phyloP scores from a whole-genome alignment of 2,113 vertebrate species.

The Poeciliopsis turrubarensis region DNA sequence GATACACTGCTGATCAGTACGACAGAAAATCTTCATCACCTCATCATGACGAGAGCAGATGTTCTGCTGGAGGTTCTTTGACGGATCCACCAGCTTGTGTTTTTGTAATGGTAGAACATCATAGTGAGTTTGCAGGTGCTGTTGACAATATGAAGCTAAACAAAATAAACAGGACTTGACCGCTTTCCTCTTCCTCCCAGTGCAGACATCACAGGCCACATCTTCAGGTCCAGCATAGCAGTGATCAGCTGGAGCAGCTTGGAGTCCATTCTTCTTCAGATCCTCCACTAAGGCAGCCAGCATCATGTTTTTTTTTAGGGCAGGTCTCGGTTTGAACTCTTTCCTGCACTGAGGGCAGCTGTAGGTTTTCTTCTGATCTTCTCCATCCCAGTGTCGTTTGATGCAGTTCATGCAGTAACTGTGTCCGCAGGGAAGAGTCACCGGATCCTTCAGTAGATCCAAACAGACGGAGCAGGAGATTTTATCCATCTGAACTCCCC shows the following conservation, averaged over 20 bases:
- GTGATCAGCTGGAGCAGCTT: neutral
- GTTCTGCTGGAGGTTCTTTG: neutral
- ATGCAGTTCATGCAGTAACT: no score
- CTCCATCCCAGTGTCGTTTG: no score
- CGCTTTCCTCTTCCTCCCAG: no score
- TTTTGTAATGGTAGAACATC: neutral
- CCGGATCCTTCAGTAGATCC: no score
- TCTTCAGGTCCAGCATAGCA: neutral
- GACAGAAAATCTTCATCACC: neutral
- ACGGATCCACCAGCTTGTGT: neutral
- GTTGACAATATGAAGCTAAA: neutral
- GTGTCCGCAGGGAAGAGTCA: no score
- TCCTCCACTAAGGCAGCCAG: neutral
- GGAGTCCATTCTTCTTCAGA: neutral
- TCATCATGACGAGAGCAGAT: conserved; percentile 4
- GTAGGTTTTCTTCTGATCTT: neutral
- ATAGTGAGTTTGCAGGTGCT: conserved; percentile 2
- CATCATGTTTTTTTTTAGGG: neutral
- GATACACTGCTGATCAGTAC: no score
- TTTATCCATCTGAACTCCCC: neutral
- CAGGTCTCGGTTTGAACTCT: neutral
- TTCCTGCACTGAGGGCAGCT: neutral
- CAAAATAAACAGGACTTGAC: no score
- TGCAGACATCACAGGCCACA: no score
- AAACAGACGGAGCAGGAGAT: neutral